phyloP scores from a whole-genome alignment of 2,888 invertebrate genomes.

The Amaurobius ferox region DNA sequence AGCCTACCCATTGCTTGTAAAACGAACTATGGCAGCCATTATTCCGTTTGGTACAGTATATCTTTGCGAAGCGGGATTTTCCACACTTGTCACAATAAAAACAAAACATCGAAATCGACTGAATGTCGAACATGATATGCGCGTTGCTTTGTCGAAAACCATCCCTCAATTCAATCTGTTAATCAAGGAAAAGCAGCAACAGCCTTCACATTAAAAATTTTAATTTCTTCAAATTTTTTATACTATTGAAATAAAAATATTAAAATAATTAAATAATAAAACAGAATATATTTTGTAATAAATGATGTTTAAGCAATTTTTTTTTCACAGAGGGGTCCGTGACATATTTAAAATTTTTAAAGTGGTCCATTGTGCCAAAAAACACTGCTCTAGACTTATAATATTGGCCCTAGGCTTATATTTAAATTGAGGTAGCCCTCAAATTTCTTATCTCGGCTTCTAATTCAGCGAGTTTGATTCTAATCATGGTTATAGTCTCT shows the following conservation, averaged over 20 bases:
- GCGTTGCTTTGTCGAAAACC: slow-evolving; percentile 40
- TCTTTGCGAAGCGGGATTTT: slow-evolving; percentile 24
- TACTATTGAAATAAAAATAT: slow-evolving; percentile 48
- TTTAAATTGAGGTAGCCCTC: too few relatives aligned
- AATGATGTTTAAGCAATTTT: slow-evolving; percentile 49
- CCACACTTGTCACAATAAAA: slow-evolving; percentile 20
- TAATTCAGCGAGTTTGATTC: too few relatives aligned
- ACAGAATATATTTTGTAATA: slow-evolving; percentile 49
- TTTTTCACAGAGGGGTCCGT: slow-evolving; percentile 51
- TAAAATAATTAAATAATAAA: slow-evolving; percentile 49
- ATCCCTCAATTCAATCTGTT: slow-evolving; percentile 38
- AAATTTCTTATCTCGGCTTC: too few relatives aligned
- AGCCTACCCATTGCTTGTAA: slow-evolving; percentile 26
- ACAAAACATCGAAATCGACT: slow-evolving; percentile 21
- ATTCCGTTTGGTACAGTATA: slow-evolving; percentile 29
- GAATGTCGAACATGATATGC: slow-evolving; percentile 44
- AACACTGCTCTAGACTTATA: too few relatives aligned
- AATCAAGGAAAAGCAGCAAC: slow-evolving; percentile 49
- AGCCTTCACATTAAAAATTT: slow-evolving; percentile 45
- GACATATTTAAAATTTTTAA: slow-evolving; percentile 56
- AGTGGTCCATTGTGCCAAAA: slow-evolving; percentile 57
- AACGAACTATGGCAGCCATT: slow-evolving; percentile 31
- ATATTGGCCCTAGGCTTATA: too few relatives aligned
- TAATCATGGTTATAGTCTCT: too few relatives aligned
- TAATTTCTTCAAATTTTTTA: slow-evolving; percentile 38